phyloP scores from a whole-genome alignment of 2,797 vertebrate genomes.

The Rhinatrema bivittatum region DNA sequence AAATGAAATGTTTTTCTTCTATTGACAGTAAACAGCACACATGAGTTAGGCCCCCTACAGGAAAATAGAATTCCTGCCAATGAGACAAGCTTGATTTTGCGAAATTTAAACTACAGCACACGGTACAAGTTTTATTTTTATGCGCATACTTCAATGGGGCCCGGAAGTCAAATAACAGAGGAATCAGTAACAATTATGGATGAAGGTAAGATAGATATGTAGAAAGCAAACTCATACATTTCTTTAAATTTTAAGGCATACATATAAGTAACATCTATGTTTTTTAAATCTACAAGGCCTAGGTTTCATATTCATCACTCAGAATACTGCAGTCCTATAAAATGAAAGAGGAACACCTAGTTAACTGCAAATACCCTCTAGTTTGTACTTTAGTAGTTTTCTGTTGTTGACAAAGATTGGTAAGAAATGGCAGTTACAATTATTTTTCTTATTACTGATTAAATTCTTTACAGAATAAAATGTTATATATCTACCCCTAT shows the following conservation, averaged over 20 bases:
- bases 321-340: no score
- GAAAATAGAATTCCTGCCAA: constrained; percentile 83
- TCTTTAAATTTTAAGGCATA: not conserved
- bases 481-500: no score
- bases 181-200: constrained; percentile 83
- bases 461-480: no score
- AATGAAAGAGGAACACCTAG: no score
- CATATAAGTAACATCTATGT: no score
- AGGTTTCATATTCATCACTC: no score
- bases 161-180: constrained; percentile 76
- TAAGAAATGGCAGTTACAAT: no score
- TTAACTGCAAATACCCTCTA: no score
- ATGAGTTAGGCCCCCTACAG: constrained; percentile 80
- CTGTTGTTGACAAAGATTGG: no score
- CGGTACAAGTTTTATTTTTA: constrained; percentile 96
- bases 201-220: constrained; percentile 83
- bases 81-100: constrained; percentile 80
- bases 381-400: no score
- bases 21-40: constrained; percentile 84
- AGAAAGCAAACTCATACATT: constrained; percentile 21
- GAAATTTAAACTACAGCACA: constrained; percentile 87
- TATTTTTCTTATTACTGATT: no score
- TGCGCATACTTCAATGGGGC: constrained; percentile 76
- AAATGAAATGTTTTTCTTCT: constrained; percentile 9
- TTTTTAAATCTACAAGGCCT: no score